Conservation (phyloP, 1,140 invertebrate genomes). For the Pantala flavescens region DNA sequence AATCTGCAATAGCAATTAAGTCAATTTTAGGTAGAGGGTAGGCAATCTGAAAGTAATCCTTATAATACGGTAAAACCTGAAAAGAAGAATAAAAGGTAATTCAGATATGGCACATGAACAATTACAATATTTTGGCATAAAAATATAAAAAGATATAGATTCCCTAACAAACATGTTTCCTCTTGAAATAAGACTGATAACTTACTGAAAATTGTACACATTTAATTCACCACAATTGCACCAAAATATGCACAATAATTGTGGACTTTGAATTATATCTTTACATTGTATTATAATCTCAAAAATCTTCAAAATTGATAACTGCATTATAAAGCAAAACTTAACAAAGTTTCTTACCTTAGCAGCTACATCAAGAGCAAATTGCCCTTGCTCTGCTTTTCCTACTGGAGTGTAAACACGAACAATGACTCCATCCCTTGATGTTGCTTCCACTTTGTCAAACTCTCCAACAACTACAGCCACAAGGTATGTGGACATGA, state of each 20-base stretch:
- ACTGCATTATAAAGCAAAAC: too few relatives aligned
- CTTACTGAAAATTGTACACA: too few relatives aligned
- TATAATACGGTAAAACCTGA: conserved; percentile 76
- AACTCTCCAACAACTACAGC: conserved; percentile 90
- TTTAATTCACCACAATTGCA: too few relatives aligned
- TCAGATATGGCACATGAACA: too few relatives aligned
- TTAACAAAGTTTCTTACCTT: conserved; percentile 36
- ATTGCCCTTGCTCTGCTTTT: conserved; percentile 83
- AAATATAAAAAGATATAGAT: too few relatives aligned
- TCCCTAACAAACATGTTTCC: too few relatives aligned
- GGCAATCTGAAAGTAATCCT: conserved; percentile 86
- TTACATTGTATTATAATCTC: too few relatives aligned
- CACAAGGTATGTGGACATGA: conserved; percentile 95
- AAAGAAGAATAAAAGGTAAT: not conserved
- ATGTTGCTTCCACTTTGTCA: conserved; percentile 78
- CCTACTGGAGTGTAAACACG: conserved; percentile 87
- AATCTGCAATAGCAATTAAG: conserved; percentile 89
- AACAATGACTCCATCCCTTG: conserved; percentile 69
- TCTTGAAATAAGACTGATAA: too few relatives aligned
- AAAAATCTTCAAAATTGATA: too few relatives aligned
- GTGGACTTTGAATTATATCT: too few relatives aligned
- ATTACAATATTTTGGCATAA: too few relatives aligned
- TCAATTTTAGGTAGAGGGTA: conserved; percentile 96
- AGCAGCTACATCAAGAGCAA: conserved; percentile 77
- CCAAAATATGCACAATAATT: too few relatives aligned